phyloP scores from a whole-genome alignment of 1,140 invertebrate species.

The Caenorhabditis inopinata region DNA sequence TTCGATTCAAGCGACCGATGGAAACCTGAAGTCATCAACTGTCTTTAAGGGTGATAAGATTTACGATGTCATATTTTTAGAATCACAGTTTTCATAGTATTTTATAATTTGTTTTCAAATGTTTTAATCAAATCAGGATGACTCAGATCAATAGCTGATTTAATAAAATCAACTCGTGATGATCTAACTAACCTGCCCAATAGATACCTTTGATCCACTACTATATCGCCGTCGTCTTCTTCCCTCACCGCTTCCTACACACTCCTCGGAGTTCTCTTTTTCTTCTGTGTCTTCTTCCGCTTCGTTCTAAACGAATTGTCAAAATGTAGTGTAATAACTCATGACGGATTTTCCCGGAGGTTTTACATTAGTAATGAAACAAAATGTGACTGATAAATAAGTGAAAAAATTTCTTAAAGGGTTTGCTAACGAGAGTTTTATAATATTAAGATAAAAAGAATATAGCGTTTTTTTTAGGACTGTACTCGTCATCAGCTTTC shows the following conservation, averaged over 20 bases:
- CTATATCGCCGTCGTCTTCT: not conserved
- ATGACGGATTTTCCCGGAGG: not conserved
- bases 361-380: slow-evolving; percentile 9
- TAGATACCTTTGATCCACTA: not conserved
- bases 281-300: not conserved
- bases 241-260: not conserved
- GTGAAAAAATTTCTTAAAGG: too few species aligned
- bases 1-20: not conserved
- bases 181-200: not conserved
- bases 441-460: too few species aligned
- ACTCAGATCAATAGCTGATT: too few species aligned
- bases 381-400: too few species aligned
- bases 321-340: too few species aligned
- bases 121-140: too few species aligned
- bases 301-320: not conserved
- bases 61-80: not conserved
- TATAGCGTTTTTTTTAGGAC: too few species aligned
- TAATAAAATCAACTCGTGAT: too few species aligned
- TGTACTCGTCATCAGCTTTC: too few species aligned
- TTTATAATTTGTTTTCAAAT: too few species aligned
- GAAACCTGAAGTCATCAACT: not conserved
- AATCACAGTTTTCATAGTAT: not conserved
- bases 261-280: not conserved
- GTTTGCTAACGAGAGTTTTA: too few species aligned
- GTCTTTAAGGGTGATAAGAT: not conserved